Percentiles rank a stretch among this genome's conserved stretches.
phyloP scores from a whole-genome alignment of 2,797 vertebrate genomes.

The Bradypodion pumilum region DNA sequence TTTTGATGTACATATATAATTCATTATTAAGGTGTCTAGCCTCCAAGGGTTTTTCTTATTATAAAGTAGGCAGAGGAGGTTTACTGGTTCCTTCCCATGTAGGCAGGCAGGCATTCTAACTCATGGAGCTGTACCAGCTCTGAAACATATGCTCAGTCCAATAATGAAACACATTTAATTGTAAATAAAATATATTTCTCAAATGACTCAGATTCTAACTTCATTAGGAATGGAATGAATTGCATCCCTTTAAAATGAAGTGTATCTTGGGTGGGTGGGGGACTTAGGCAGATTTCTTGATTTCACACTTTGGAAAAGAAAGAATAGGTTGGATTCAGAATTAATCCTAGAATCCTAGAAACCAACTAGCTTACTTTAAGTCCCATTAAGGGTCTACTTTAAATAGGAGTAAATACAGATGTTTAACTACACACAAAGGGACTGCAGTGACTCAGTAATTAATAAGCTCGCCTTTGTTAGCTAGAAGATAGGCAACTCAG shows the following conservation, averaged over 20 bases:
- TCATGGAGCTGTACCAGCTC: too few species aligned
- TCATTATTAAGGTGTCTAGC: too few species aligned
- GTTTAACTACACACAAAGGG: not conserved
- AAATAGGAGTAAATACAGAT: not conserved
- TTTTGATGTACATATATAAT: too few species aligned
- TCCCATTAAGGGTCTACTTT: not conserved
- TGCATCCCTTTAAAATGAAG: not conserved
- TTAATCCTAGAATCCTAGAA: not conserved
- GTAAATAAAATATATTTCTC: not conserved
- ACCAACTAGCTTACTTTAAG: not conserved
- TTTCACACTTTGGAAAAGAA: not conserved
- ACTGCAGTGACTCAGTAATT: too few species aligned
- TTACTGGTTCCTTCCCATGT: too few species aligned
- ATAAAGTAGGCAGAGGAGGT: too few species aligned
- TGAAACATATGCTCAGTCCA: not conserved
- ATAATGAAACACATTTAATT: not conserved
- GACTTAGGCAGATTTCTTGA: not conserved
- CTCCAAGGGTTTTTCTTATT: too few species aligned
- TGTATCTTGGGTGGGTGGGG: not conserved
- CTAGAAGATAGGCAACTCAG: too few species aligned
- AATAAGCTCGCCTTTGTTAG: too few species aligned
- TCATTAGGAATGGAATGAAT: not conserved
- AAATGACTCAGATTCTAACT: too few species aligned
- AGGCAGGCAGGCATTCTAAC: too few species aligned
- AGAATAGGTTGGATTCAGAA: not conserved